A percentile compares a stretch with the other conserved stretches of the same genome.
These are phyloP conservation scores for Orestias chungarensis DNA, from an alignment of 2,797 vertebrate species.

Conservation along the genomic window DNA sequence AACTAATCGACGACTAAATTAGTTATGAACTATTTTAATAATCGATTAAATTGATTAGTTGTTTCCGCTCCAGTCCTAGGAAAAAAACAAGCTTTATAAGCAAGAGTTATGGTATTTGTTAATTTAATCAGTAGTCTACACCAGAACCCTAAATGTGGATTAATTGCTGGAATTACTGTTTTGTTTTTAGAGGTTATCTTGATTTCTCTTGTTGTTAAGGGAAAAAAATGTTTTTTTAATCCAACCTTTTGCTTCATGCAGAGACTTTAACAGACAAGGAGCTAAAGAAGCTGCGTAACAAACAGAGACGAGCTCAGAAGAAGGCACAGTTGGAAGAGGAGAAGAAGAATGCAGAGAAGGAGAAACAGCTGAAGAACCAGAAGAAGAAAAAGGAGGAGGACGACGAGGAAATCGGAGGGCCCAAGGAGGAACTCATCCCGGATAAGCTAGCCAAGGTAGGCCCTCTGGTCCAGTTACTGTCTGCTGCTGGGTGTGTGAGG, in stretches of 20 bases:
- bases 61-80: too few species aligned
- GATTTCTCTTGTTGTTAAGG: not conserved
- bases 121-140: too few species aligned
- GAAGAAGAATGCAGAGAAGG: conserved; percentile 97
- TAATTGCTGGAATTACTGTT: too few species aligned
- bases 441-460: conserved; percentile 96
- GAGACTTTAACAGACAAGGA: conserved; percentile 98
- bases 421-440: conserved; percentile 96
- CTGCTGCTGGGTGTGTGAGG: not conserved
- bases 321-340: conserved; percentile 98
- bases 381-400: conserved; percentile 99
- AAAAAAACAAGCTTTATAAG: too few species aligned
- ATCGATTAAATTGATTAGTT: too few species aligned
- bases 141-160: too few species aligned
- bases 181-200: too few species aligned
- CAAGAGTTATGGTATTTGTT: too few species aligned
- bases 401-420: conserved; percentile 97
- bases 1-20: too few species aligned
- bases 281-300: conserved; percentile 96
- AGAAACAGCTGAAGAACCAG: conserved; percentile 98
- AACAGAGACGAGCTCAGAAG: conserved; percentile 96
- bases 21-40: too few species aligned
- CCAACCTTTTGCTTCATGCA: conserved; percentile 46
- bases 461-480: not conserved
- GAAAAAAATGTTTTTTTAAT: not conserved